Evolutionary conservation across 2,113 vertebrate species (phyloP), one percentile per base, ranked within the genome.

Genomic region (Callionymus lyra): DNA sequence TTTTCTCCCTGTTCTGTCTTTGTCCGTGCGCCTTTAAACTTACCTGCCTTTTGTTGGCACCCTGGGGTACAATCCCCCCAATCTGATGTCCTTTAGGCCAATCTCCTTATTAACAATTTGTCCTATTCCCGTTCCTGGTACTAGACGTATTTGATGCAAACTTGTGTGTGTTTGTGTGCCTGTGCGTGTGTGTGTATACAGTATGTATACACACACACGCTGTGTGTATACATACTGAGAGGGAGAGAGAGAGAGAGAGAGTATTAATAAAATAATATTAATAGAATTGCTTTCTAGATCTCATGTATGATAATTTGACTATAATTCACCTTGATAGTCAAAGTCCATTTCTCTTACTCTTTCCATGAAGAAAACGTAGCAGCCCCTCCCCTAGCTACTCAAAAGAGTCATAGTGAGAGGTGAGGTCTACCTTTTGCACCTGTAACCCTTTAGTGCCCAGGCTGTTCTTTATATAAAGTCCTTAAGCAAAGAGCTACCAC

Each of bases 381-480:
- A 47, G 41, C 63, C 16, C 47, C 48, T 38, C 46, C 34, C 50
- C 60, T 56, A 35, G 38, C 45, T 49, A 55, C 65, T 39, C 12
- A 60, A n/a, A 27, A 5, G 21, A 5, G 21, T 4, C 21, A 4
- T 27, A 27, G 72, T 84, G 78, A 57, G 77, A 80, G 72, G 76
- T 79, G 76, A 77, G 63, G 72, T 81, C 81, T 78, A 82, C 72
- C 69, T 66, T 81, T 69, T 76, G 80, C 80, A 85, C 83, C 78
- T 80, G 63, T 86, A 84, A 86, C 82, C 82, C 81, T 86, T 80
- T 82, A 82, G 76, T 80, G 83, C 78, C 78, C 63, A 77, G 73
- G 80, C 59, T 49, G 66, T 76, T 82, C 74, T 83, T 76, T 61
- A 77, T 47, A 68, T 52, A 71, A 73, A 54, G 44, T 37, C 47